Base-by-base conservation (phyloP, 2,113 vertebrate species). In the Phylloscopus trochiloides region DNA sequence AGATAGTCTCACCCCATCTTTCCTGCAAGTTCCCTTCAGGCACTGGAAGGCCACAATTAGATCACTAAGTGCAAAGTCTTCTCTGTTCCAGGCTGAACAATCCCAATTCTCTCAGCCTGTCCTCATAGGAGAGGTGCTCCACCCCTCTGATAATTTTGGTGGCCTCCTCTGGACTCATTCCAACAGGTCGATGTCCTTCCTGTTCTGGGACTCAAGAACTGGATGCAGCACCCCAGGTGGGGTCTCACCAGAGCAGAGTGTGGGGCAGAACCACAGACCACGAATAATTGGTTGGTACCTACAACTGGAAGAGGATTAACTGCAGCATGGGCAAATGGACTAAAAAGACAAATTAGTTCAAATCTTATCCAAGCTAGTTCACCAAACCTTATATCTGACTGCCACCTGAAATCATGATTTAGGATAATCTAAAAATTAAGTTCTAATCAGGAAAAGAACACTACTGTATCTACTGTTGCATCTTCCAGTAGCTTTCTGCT, bases 161-260 rank as follows among this genome's bases (percentile, higher is more conserved):
- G 18, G 0, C 22, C 32, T 29, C 16, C 52, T 51, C 61, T 29
- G 38, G 10, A 21, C 32, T 50, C 1, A 0, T 10, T 74, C 61
- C 52, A 20, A 4, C 10, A 38, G 13, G 4, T 36, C 11, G 20
- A 2, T 1, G 28, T 43, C 3, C 22, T 17, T 52, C n/a, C 52
- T 6, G 24, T 17, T 22, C n/a, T 81, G 76, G 20, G 3, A 19
- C 1, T 15, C 51, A 22, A 29, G 67, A 43, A 32, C 5, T 28
- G 76, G 57, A 14, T 45, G 22, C 36, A 58, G 38, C 15, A 0
- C 18, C 40, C 3, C 77, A 52, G n/a, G 38, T 20, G 59, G 13
- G 21, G 15, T 58, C 22, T 29, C 51, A 45, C 0, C 36, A 45
- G 51, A 11, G 86, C 8, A 38, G 55, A 40, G 55, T 0, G 38